Evolutionary conservation across 2,113 vertebrate species (phyloP), one percentile per base, ranked within the genome.

Genomic region (Nesoenas mayeri): DNA sequence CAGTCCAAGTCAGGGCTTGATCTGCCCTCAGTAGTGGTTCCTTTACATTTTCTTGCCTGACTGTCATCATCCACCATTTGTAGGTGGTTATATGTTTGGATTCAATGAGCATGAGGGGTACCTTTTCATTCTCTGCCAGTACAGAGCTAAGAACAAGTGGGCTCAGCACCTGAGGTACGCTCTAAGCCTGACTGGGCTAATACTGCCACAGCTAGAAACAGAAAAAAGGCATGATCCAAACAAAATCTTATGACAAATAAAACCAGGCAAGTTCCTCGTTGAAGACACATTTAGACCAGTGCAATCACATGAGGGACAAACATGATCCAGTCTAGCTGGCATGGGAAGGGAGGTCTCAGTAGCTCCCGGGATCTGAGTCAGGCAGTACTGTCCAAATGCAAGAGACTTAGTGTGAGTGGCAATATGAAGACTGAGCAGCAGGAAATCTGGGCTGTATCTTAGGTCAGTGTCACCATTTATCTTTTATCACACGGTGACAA

Each of bases 301-400:
- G 22, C 6, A 60, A 28, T 38, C 57, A 53, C 5, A n/a, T 3
- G 7, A 31, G 16, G 31, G 44, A 42, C 6, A 36, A 84, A 60
- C 0, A 1, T 24, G 24, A 56, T 47, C 29, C 38, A 79, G 11
- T 26, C 11, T 70, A 66, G 32, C 8, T 9, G 44, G 8, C 31
- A 15, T 5, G 44, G 10, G 31, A 18, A 4, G 19, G 6, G 5
- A 74, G 5, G 6, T 57, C 18, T 57, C 36, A 53, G 11, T 36
- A 69, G 10, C 15, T 80, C 26, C 28, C 21, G 40, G 29, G 18
- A 18, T 40, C 31, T 64, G 38, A n/a, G 15, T 26, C 31, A 47
- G 40, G 10, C 10, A 53, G 12, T 53, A 18, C 6, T 36, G 14
- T 64, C 17, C 0, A 0, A 71, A 18, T 64, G 51, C 14, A 19